phyloP scores from a whole-genome alignment of 1,140 invertebrate species.

The Nilaparvata lugens region DNA sequence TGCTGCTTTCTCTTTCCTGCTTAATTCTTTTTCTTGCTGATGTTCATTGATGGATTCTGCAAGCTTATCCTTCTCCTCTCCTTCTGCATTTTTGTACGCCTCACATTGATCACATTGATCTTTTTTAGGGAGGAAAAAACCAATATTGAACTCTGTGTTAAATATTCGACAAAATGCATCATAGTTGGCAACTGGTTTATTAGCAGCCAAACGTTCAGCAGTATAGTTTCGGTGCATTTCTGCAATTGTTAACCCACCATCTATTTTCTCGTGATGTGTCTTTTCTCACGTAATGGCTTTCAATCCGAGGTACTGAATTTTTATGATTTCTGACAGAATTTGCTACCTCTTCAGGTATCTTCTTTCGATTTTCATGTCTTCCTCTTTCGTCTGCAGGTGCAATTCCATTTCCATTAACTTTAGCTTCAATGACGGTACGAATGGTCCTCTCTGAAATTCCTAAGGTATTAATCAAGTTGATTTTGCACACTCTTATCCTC shows the following conservation, averaged over 20 bases:
- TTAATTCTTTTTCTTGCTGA: slow-evolving; percentile 12
- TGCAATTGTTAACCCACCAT: slow-evolving; percentile 13
- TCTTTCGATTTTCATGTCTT: not conserved
- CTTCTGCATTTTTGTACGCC: slow-evolving; percentile 11
- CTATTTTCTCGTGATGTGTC: slow-evolving; percentile 18
- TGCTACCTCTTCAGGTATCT: too few species aligned
- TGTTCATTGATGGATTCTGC: not conserved
- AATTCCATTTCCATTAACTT: slow-evolving; percentile 9
- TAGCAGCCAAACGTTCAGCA: slow-evolving; percentile 6
- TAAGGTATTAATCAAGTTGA: not conserved
- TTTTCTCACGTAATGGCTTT: slow-evolving; percentile 16
- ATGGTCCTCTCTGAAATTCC: not conserved
- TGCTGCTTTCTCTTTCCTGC: slow-evolving; percentile 6
- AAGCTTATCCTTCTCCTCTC: slow-evolving; percentile 7
- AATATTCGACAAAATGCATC: slow-evolving; percentile 5
- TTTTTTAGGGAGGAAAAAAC: slow-evolving; percentile 13
- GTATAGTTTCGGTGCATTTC: slow-evolving; percentile 19
- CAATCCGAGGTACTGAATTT: slow-evolving; percentile 16
- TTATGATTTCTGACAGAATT: slow-evolving; percentile 14
- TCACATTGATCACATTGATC: too few species aligned
- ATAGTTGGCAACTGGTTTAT: slow-evolving; percentile 6
- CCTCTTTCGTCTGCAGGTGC: slow-evolving; percentile 6
- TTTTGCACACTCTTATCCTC: not conserved
- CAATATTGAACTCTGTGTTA: slow-evolving; percentile 15
- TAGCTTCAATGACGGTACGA: slow-evolving; percentile 5